These are phyloP conservation scores for Rhopalosiphum padi DNA, from an alignment of 1,140 invertebrate genomes.

Conservation along the genomic window DNA sequence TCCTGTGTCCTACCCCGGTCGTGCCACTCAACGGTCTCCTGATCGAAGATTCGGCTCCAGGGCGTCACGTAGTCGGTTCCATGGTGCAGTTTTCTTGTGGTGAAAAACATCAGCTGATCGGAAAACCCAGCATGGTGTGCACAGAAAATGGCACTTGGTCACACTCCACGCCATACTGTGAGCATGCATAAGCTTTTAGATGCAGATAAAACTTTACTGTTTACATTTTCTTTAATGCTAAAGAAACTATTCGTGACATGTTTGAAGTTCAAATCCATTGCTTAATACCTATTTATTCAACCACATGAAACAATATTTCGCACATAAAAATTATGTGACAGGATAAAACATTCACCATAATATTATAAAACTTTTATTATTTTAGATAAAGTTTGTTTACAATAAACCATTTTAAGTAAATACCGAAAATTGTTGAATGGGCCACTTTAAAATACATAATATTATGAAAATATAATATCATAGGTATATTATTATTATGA, in stretches of 20 bases:
- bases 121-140: slow-evolving; percentile 82
- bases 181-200: slow-evolving; percentile 61
- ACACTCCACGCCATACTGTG: slow-evolving; percentile 81
- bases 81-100: slow-evolving; percentile 80
- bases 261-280: background rate
- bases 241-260: background rate
- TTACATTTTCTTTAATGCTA: background rate
- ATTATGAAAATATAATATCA: too few species aligned
- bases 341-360: background rate
- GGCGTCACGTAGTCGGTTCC: slow-evolving; percentile 76
- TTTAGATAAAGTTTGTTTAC: background rate
- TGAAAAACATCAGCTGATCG: slow-evolving; percentile 74
- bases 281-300: slow-evolving; percentile 13
- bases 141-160: slow-evolving; percentile 87
- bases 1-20: slow-evolving; percentile 77
- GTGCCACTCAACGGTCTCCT: slow-evolving; percentile 77
- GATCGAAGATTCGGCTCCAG: slow-evolving; percentile 65
- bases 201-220: background rate
- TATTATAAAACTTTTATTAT: background rate
- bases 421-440: background rate
- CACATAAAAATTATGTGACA: background rate
- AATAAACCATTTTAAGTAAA: background rate
- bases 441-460: background rate
- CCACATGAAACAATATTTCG: background rate
- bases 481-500: background rate